Base-by-base conservation (phyloP, 2,113 vertebrate genomes). In the Alligator sinensis region DNA sequence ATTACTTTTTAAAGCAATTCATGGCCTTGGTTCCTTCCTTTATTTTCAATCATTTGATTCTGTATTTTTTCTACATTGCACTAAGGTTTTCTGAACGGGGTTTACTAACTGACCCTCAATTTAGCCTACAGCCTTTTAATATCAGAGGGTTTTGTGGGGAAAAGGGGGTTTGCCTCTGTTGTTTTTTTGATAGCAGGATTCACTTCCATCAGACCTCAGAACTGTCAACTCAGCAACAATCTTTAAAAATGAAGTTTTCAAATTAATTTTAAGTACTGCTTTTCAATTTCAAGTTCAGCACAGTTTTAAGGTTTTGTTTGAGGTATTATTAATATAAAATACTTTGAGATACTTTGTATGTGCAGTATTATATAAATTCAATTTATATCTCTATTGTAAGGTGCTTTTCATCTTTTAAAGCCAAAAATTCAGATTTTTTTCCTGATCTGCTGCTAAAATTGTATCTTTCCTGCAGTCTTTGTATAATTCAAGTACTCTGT, bases 21-120 rank as follows among this genome's bases (percentile, higher is more conserved):
- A 19, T 27, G 59, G 58, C 61, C 61, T 92, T 93, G 64, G 3
- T n/a, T 93, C 92, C 47, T 90, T 89, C 63, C 87, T 77, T 38
- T 30, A 92, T 93, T 96, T 96, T 94, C 95, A 74, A 9, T 94
- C 95, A 86, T 9, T 86, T 27, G 64, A 78, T 89, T 94, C 55
- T 1, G 80, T 95, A 90, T 87, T 95, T 68, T 89, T 25, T 81
- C 77, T 89, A 27, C 25, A 77, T 88, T 90, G 10, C n/a, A 87
- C 75, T 76, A 25, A 95, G n/a, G 15, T 64, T 93, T 92, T 92
- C 63, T 91, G 38, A n/a, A 83, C 82, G 85, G 28, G 5, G 12
- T 6, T 76, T 91, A 63, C 54, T 77, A 87, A 13, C 8, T 90
- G 84, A 90, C 94, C 84, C 76, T 91, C 58, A 88, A 79, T 77